Percentiles rank a stretch among this genome's conserved stretches.
These are phyloP conservation scores for Ptychoptera contaminata DNA, from an alignment of 2,888 invertebrate genomes.

Conservation along the genomic window DNA sequence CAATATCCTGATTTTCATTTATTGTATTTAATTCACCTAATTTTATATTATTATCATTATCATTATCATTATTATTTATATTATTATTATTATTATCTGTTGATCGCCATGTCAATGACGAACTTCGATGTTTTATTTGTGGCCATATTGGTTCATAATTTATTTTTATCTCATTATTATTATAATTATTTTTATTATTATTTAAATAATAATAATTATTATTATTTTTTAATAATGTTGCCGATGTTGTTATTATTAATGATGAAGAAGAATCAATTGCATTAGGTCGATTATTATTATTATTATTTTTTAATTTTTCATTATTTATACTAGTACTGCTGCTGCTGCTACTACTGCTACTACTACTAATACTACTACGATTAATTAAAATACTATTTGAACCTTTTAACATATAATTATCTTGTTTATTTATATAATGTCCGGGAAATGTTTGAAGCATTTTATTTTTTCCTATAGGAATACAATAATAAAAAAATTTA, in stretches of 20 bases:
- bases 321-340: no score
- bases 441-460: conserved; percentile 6
- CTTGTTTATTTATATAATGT: conserved; percentile 4
- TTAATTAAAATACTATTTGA: no score
- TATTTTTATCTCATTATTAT: background rate
- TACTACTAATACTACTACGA: no score
- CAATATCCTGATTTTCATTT: background rate
- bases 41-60: no score
- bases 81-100: no score
- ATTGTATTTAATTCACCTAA: no score
- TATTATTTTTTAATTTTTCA: background rate
- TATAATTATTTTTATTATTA: background rate
- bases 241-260: background rate
- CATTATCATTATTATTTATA: no score
- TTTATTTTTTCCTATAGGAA: conserved; percentile 1
- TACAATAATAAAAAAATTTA: no score
- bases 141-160: background rate
- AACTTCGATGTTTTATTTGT: background rate
- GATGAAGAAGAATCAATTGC: background rate
- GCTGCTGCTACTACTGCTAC: no score
- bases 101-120: background rate
- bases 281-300: background rate
- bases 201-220: background rate
- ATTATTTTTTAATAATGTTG: background rate
- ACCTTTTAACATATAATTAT: background rate